Percentiles rank a stretch among this genome's conserved stretches.
These are phyloP conservation scores for Acanthisitta chloris DNA, from an alignment of 2,113 vertebrate species.

Conservation along the genomic window DNA sequence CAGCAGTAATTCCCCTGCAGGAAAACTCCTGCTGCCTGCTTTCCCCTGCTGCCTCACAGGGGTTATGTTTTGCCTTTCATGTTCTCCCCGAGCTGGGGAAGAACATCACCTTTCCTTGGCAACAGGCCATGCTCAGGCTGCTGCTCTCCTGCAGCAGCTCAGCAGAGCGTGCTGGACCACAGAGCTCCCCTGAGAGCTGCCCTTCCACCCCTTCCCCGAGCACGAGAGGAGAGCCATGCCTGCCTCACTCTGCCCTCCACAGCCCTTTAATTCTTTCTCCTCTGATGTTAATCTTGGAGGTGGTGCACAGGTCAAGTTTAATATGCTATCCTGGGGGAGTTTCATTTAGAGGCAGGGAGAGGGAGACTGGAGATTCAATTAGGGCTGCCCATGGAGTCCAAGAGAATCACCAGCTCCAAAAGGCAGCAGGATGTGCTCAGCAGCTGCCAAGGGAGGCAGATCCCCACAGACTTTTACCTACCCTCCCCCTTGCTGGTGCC, in stretches of 20 bases:
- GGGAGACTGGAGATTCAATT: neutral
- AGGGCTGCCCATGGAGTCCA: neutral
- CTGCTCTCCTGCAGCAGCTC: neutral
- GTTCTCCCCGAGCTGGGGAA: neutral
- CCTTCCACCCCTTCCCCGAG: neutral
- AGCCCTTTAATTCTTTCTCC: constrained; percentile 36
- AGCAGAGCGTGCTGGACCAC: neutral
- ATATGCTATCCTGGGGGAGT: constrained; percentile 42
- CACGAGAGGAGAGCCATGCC: neutral
- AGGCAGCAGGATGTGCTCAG: neutral
- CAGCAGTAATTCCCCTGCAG: neutral
- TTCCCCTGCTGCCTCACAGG: neutral
- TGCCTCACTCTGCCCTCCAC: neutral
- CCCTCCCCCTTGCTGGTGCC: too few species aligned
- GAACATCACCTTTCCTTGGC: neutral
- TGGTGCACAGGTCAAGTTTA: constrained; percentile 45
- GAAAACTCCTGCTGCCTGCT: neutral
- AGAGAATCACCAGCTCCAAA: neutral
- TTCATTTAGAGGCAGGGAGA: neutral
- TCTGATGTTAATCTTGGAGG: constrained; percentile 49
- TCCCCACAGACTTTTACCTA: neutral
- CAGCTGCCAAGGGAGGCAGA: neutral
- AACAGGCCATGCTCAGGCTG: rapidly evolving
- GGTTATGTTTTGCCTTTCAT: neutral
- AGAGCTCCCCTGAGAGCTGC: neutral